A percentile compares a stretch with the other conserved stretches of the same genome.
Conservation (phyloP, 2,113 vertebrate genomes). For the Cebus imitator region DNA sequence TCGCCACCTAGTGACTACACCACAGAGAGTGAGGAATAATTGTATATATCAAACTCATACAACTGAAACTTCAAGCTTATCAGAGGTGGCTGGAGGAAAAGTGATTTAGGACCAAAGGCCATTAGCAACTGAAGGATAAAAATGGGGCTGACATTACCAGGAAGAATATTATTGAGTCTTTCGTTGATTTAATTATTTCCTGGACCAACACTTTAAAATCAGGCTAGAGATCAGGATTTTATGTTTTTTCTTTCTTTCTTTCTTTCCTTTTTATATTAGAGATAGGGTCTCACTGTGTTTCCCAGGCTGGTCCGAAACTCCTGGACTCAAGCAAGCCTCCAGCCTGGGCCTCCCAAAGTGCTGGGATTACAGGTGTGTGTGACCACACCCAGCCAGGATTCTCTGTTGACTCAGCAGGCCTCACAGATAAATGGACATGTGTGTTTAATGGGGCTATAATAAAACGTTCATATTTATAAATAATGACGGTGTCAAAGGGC, state of each 20-base stretch:
- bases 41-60: neutral
- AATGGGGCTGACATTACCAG: neutral
- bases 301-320: no score
- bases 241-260: neutral
- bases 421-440: neutral
- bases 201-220: neutral
- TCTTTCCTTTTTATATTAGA: no score
- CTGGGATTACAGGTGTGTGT: no score
- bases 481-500: neutral
- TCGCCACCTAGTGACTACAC: neutral
- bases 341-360: no score
- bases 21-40: neutral
- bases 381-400: no score
- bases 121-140: neutral
- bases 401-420: neutral
- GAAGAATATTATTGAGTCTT: neutral
- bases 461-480: neutral
- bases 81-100: conserved; percentile 1
- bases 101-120: conserved; percentile 43
- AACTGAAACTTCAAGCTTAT: neutral
- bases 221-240: neutral
- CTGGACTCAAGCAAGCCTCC: no score
- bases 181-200: neutral
- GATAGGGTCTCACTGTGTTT: no score
- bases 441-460: neutral